Evolutionary conservation across 2,113 vertebrate species (phyloP).

Genomic region (Lonchura striata): DNA sequence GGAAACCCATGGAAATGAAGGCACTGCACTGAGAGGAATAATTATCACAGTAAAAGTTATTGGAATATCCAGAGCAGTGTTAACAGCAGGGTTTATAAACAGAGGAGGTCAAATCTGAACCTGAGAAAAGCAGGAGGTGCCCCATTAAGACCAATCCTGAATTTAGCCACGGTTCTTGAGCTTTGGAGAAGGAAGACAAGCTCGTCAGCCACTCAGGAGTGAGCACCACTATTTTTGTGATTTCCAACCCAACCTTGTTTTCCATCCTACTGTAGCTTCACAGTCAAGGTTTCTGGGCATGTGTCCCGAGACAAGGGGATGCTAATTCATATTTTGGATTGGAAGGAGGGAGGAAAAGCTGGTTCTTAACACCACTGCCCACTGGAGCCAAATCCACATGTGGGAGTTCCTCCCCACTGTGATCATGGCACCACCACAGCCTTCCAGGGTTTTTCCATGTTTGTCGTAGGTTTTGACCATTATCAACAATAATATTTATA

Average conservation of each 20-base stretch:
- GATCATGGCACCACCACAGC: background rate
- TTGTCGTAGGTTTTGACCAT: background rate
- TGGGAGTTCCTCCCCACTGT: background rate
- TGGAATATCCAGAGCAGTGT: background rate
- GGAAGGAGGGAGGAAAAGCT: background rate
- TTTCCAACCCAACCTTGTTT: background rate
- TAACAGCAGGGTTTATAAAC: background rate
- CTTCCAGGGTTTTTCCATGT: slow-evolving; percentile 6
- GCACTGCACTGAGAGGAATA: background rate
- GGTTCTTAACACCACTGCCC: background rate
- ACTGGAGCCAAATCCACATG: background rate
- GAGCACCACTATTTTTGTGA: background rate
- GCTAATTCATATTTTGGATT: background rate
- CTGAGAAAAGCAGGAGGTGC: background rate
- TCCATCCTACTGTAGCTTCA: background rate
- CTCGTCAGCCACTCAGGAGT: background rate
- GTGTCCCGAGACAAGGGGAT: background rate
- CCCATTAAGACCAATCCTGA: background rate
- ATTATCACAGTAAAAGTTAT: background rate
- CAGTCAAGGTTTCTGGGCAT: background rate
- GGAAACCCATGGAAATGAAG: background rate
- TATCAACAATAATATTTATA: background rate
- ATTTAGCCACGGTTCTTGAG: background rate
- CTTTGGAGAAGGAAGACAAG: background rate
- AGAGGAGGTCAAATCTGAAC: background rate